Evolutionary conservation across 2,113 vertebrate species (phyloP).

Genomic region (Scomber scombrus): DNA sequence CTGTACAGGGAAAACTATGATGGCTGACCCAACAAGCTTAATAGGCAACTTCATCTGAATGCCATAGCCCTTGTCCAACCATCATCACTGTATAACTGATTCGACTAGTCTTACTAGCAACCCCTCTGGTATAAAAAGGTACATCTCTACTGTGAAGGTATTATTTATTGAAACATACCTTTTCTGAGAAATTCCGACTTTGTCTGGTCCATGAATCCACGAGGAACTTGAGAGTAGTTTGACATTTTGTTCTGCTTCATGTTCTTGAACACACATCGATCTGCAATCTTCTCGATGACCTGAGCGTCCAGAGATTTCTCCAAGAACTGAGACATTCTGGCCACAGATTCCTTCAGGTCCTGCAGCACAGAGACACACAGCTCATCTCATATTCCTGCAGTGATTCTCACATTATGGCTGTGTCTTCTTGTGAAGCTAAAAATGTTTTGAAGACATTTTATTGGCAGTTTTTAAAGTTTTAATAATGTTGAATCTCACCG

Average conservation of each 20-base stretch:
- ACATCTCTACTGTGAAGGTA: no score
- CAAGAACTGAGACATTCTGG: constrained; percentile 66
- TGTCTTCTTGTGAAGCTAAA: background rate
- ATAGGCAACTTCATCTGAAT: no score
- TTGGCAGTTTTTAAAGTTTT: background rate
- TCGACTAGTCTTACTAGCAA: constrained; percentile 53
- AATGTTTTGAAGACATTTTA: background rate
- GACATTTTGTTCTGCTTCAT: constrained; percentile 85
- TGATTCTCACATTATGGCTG: background rate
- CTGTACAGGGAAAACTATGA: no score
- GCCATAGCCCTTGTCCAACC: no score
- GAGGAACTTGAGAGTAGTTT: constrained; percentile 78
- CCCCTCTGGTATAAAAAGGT: background rate
- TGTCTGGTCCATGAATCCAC: constrained; percentile 72
- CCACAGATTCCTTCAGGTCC: constrained; percentile 72
- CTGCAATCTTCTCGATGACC: constrained; percentile 68
- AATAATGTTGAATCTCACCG: constrained; percentile 39
- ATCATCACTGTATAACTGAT: no score
- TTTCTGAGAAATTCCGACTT: constrained; percentile 82
- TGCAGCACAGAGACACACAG: constrained; percentile 50
- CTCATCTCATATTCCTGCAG: background rate
- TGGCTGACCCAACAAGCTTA: no score
- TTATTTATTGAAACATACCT: constrained; percentile 62
- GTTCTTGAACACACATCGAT: constrained; percentile 78
- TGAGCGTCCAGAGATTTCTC: constrained; percentile 69